Evolutionary conservation across 1,140 invertebrate genomes (phyloP).

Genomic region (Papilio polyxenes): DNA sequence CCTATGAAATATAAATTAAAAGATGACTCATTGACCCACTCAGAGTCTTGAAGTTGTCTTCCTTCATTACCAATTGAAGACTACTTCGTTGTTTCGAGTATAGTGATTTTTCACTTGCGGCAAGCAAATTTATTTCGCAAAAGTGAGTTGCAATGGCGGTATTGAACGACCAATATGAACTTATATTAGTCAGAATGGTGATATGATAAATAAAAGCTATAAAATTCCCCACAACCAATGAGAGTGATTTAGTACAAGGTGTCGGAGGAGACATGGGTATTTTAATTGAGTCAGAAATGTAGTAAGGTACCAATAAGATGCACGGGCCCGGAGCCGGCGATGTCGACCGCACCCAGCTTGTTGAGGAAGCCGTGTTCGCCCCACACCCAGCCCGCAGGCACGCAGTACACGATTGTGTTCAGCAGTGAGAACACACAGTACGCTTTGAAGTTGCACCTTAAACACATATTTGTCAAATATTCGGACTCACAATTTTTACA

Average conservation of each 20-base stretch:
- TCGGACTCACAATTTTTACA: no score
- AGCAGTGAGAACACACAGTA: conserved; percentile 94
- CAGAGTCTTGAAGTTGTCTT: background rate
- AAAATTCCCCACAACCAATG: no score
- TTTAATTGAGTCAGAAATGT: background rate
- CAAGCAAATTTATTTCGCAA: no score
- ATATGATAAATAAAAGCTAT: no score
- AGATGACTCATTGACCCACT: background rate
- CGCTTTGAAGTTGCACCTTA: conserved; percentile 93
- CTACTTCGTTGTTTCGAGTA: no score
- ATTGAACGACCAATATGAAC: no score
- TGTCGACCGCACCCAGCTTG: conserved; percentile 91
- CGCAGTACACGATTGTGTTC: conserved; percentile 94
- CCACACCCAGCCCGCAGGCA: conserved; percentile 97
- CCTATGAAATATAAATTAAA: conserved; percentile 56
- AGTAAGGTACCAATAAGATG: conserved; percentile 88
- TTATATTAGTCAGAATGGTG: no score
- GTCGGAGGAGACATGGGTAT: background rate
- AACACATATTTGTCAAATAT: background rate
- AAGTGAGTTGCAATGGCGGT: no score
- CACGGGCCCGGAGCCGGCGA: conserved; percentile 95
- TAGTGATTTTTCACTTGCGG: no score
- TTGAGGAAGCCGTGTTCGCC: conserved; percentile 92
- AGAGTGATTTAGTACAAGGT: no score
- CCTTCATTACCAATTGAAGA: no score